Evolutionary conservation across 37 sponge, comb jelly and placozoan genomes (phyloP), one percentile per base, ranked within the genome.

Genomic region (Ianthella basta): DNA sequence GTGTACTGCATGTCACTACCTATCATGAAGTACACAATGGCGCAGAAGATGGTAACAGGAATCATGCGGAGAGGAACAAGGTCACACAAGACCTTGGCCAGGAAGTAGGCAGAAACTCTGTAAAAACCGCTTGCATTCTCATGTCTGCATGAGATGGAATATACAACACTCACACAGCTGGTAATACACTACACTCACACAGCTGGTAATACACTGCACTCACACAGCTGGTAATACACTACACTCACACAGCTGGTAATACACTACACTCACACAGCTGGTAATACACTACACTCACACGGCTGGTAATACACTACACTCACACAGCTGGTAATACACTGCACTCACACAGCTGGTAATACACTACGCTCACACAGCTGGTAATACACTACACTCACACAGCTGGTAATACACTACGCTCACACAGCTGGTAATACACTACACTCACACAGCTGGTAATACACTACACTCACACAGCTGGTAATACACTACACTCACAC

Each of bases 61-160:
- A 90, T 83, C 32, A 95, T 54, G 24, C 93, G 34, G 72, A 84
- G 67, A 19, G 96, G 91, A 29, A 95, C 60, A 14, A 95, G 73
- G 34, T 95, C 96, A 32, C 77, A 59, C 34, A 90, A 34, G 16
- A 92, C 79, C 60, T 88, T 87, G 4, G 96, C 72, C 18, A 95
- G 13, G 74, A 95, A 95, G 80, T 79, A 95, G 53, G 86, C 82
- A 29, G 95, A 95, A 44, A 95, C 95, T 82, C 95, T 72, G 63
- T 95, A 95, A 60, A 78, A 95, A 0, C 96, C 96, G 79, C 93
- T 92, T 55, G 84, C 84, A 82, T 88, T 92, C 66, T 95, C 93
- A 79, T 95, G 96, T 29, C 94, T 94, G 65, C 24, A 55, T 29
- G 12, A 37, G 15, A 20, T n/a, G n/a, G n/a, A 4, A 40, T 60